Evolutionary conservation across 2,113 vertebrate species (phyloP), one percentile per base, ranked within the genome.

Genomic region (Mohoua ochrocephala): DNA sequence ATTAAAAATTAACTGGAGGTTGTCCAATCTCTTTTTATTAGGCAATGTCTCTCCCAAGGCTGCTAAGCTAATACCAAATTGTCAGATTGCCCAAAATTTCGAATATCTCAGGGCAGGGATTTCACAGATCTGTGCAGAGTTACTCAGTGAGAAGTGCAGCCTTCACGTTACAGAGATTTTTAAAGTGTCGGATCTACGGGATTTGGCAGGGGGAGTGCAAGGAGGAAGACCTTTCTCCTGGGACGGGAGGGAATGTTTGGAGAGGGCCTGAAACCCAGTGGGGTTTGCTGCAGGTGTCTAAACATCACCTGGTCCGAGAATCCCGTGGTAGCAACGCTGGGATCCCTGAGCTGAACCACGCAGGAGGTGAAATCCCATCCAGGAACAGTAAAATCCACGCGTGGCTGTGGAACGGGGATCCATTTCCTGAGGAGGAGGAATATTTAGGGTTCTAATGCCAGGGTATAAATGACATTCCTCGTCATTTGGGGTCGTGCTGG

Each of bases 1-100:
- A 93, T 97, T 97, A 96, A 94, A 97, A 98, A 96, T 96, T 39
- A 97, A 87, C 96, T 97, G 96, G 97, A 91, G 73, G 59, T 82
- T 79, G 39, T 96, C 97, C 96, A 97, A 44, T 44, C 8, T 79
- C 47, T 93, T 96, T 96, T 97, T 95, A 95, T 96, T 94, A 92
- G 95, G 45, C 67, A 81, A 44, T 93, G 86, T 94, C 86, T 97
- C 93, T 97, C 87, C 87, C 92, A 88, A 63, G 87, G 78, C 67
- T 87, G 84, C 93, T 95, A 87, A 90, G 77, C 89, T 93, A 95
- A 95, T 95, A 95, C 90, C 56, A 90, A 83, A 93, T 95, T 95
- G 95, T 96, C 88, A 86, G 67, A 45, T 83, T 97, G 96, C 92
- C 94, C 90, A 80, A 70, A 63, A 84, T 89, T 91, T 64, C 82